Conservation (phyloP, 2,888 invertebrate species). For the Melikaiella ostensackeni region DNA sequence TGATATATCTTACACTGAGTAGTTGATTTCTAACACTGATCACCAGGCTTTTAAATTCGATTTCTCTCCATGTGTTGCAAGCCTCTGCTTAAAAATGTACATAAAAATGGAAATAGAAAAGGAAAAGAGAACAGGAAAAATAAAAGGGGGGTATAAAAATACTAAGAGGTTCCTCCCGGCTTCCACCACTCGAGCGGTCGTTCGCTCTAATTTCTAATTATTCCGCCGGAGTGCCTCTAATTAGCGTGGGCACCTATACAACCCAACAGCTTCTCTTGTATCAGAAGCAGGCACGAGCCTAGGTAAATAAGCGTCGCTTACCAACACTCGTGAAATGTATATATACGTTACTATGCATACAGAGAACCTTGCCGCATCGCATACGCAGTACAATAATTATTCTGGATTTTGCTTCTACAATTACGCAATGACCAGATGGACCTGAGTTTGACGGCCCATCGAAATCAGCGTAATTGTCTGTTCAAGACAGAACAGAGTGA, state of each 20-base stretch:
- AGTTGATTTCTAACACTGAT: too few relatives aligned
- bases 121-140: neutral
- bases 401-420: constrained; percentile 24
- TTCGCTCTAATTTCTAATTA: constrained; percentile 69
- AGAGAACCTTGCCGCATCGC: constrained; percentile 10
- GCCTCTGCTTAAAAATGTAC: too few relatives aligned
- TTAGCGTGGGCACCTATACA: constrained; percentile 58
- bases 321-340: constrained; percentile 4
- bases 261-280: neutral
- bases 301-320: constrained; percentile 27
- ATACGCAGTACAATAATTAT: constrained; percentile 13
- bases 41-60: too few relatives aligned
- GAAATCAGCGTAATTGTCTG: constrained; percentile 16
- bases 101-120: neutral
- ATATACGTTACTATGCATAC: neutral
- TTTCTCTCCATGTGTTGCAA: too few relatives aligned
- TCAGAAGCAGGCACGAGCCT: constrained; percentile 12
- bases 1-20: too few relatives aligned
- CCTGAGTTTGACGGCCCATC: constrained; percentile 29
- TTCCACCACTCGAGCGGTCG: constrained; percentile 5
- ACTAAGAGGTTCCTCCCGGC: neutral
- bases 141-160: neutral
- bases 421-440: constrained; percentile 24
- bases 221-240: constrained; percentile 68
- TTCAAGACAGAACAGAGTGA: neutral